These are phyloP conservation scores for Neodiprion pinetum DNA, from an alignment of 1,140 invertebrate species.

Conservation along the genomic window DNA sequence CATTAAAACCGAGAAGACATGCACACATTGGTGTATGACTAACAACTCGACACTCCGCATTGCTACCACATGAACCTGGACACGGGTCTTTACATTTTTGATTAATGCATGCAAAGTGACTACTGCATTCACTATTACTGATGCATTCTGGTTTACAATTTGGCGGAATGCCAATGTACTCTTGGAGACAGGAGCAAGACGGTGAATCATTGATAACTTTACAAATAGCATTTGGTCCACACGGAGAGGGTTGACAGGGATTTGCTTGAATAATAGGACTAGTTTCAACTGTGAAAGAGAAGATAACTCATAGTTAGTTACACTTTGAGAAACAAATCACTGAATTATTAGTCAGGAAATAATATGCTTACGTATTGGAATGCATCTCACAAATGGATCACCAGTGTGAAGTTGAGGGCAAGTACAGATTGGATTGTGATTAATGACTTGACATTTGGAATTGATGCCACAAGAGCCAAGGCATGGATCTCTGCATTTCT, in stretches of 20 bases:
- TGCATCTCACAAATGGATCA: constrained; percentile 70
- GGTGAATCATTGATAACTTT: constrained; percentile 69
- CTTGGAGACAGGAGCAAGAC: constrained; percentile 41
- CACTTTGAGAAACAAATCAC: constrained; percentile 17
- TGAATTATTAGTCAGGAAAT: constrained; percentile 38
- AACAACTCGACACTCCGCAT: constrained; percentile 65
- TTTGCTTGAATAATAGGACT: constrained; percentile 52
- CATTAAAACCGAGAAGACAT: constrained; percentile 67
- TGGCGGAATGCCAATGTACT: constrained; percentile 64
- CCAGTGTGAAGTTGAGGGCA: constrained; percentile 68
- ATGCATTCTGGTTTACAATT: constrained; percentile 77
- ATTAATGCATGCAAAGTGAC: constrained; percentile 79
- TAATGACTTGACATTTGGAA: constrained; percentile 68
- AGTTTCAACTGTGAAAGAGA: constrained; percentile 37
- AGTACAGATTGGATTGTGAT: constrained; percentile 72
- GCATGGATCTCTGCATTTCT: constrained; percentile 71
- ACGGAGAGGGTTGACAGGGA: constrained; percentile 73
- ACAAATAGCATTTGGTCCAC: constrained; percentile 67
- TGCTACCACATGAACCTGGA: constrained; percentile 75
- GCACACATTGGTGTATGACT: constrained; percentile 70
- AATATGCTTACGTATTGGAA: constrained; percentile 58
- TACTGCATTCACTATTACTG: constrained; percentile 72
- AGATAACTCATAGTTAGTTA: neutral
- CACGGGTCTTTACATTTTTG: constrained; percentile 87
- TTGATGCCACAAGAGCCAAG: constrained; percentile 69